These are phyloP conservation scores for Australoheros scitulus DNA, from an alignment of 2,113 vertebrate species.

Conservation along the genomic window DNA sequence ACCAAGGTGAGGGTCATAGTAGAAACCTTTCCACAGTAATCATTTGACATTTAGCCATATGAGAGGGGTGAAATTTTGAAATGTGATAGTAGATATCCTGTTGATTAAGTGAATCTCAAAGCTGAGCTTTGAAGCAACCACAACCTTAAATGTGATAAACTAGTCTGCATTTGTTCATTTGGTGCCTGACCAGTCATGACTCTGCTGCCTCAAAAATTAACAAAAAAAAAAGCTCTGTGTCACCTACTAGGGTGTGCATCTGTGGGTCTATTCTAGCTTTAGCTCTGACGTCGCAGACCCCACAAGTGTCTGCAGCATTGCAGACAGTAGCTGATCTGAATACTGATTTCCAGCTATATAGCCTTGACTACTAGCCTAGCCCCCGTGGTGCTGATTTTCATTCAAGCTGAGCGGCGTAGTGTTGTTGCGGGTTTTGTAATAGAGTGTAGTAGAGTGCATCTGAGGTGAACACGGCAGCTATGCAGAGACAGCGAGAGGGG, in stretches of 20 bases:
- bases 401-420: constrained; percentile 54
- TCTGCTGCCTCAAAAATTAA: constrained; percentile 26
- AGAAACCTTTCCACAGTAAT: too few relatives aligned
- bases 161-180: neutral
- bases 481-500: constrained; percentile 52
- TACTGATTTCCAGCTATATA: constrained; percentile 60
- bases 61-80: neutral
- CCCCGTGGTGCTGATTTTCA: constrained; percentile 48
- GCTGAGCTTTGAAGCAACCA: neutral
- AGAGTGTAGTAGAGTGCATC: constrained; percentile 72
- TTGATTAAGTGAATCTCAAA: neutral
- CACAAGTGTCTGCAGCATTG: constrained; percentile 50
- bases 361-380: constrained; percentile 33
- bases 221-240: neutral
- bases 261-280: constrained; percentile 29
- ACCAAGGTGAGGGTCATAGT: too few relatives aligned
- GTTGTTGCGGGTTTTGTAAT: constrained; percentile 63
- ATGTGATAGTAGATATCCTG: neutral
- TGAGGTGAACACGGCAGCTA: constrained; percentile 72
- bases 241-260: neutral
- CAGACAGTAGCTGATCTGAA: constrained; percentile 69
- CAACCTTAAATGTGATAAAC: neutral
- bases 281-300: constrained; percentile 58
- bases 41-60: neutral
- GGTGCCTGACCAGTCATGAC: neutral